phyloP scores from a whole-genome alignment of 2,797 vertebrate genomes.

The Sebastiscus albofasciatus region DNA sequence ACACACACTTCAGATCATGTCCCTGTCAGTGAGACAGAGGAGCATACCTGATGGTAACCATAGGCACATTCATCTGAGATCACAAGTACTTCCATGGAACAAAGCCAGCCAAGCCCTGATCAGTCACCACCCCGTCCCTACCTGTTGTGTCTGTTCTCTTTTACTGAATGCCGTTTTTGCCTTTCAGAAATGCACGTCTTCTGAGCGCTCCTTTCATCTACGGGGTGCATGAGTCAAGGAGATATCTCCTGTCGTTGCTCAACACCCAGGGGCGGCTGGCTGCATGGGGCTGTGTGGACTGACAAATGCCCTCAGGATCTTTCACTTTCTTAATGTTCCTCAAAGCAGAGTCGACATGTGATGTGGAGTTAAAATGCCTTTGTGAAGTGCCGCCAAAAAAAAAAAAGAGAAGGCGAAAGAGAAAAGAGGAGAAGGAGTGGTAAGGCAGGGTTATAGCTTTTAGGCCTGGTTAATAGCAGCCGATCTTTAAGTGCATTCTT shows the following conservation, averaged over 20 bases:
- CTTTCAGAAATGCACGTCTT: constrained; percentile 63
- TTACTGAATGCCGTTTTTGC: constrained; percentile 57
- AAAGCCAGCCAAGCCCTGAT: constrained; percentile 67
- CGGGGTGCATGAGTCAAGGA: constrained; percentile 69
- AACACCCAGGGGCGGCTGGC: constrained; percentile 63
- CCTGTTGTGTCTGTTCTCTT: constrained; percentile 74
- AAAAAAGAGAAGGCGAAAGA: background rate
- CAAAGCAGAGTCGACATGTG: constrained; percentile 66
- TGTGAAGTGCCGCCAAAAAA: constrained; percentile 45
- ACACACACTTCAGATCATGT: constrained; percentile 55
- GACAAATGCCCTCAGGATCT: constrained; percentile 76
- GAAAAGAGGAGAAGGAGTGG: background rate
- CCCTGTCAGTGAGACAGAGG: constrained; percentile 45
- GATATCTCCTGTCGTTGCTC: constrained; percentile 76
- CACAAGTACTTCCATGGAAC: constrained; percentile 66
- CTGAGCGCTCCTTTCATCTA: constrained; percentile 69
- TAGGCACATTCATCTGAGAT: constrained; percentile 72
- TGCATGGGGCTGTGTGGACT: constrained; percentile 60
- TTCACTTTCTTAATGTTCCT: constrained; percentile 73
- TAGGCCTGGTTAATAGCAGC: constrained; percentile 68
- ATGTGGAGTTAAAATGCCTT: constrained; percentile 72
- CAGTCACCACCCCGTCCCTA: constrained; percentile 68
- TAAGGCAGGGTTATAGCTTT: constrained; percentile 55
- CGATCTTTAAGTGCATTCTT: constrained; percentile 82
- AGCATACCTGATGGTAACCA: constrained; percentile 52